phyloP scores from a whole-genome alignment of 2,113 vertebrate species.

The Bungarus multicinctus region DNA sequence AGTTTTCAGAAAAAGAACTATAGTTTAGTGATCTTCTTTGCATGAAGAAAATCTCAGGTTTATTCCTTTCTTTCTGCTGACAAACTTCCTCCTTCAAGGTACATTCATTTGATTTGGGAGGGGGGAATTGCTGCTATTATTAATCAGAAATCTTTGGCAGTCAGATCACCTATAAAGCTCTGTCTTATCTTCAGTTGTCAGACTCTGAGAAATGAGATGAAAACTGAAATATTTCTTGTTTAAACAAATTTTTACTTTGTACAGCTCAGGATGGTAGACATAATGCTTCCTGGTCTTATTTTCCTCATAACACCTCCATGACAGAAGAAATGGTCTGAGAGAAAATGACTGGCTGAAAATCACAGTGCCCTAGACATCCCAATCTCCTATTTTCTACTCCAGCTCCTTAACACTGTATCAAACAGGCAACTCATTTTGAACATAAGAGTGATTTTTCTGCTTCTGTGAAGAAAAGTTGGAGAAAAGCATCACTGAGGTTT shows the following conservation, averaged over 20 bases:
- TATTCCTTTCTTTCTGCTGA: neutral
- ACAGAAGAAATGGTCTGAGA: neutral
- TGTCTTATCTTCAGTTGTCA: neutral
- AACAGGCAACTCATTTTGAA: neutral
- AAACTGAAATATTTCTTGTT: neutral
- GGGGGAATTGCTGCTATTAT: neutral
- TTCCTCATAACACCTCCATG: neutral
- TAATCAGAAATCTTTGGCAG: neutral
- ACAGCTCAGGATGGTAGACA: neutral
- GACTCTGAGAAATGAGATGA: neutral
- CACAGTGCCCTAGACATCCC: neutral
- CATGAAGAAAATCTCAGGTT: neutral
- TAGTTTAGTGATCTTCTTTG: neutral
- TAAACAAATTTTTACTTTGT: neutral
- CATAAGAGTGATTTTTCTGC: neutral
- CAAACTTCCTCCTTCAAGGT: neutral
- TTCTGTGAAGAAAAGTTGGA: neutral
- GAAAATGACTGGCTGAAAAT: neutral
- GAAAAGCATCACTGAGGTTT: neutral
- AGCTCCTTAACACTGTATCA: neutral
- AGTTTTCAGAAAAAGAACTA: too few relatives aligned
- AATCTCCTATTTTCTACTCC: neutral
- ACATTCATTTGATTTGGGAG: neutral
- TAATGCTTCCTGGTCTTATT: neutral
- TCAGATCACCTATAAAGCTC: neutral